Conservation (phyloP, 2,797 vertebrate species). For the Alca torda region DNA sequence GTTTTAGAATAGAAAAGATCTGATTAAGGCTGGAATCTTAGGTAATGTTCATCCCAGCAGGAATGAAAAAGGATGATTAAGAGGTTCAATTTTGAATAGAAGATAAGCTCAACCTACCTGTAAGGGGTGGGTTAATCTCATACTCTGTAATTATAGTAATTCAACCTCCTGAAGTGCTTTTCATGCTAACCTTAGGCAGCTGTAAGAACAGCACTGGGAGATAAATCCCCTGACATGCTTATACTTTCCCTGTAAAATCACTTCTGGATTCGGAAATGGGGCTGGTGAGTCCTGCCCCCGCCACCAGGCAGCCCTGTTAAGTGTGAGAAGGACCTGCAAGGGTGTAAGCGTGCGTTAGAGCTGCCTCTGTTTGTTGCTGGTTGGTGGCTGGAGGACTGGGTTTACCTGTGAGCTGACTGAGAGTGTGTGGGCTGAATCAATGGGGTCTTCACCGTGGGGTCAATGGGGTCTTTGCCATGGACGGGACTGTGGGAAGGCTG, state of each 20-base stretch:
- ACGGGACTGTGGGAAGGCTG: background rate
- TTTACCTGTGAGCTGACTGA: background rate
- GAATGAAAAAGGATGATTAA: constrained; percentile 57
- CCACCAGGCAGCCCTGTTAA: background rate
- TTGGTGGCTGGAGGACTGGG: background rate
- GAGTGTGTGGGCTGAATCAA: background rate
- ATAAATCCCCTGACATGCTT: background rate
- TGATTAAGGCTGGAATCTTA: constrained; percentile 56
- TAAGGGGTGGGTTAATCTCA: constrained; percentile 40
- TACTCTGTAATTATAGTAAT: constrained; percentile 54
- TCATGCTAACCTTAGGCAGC: constrained; percentile 18
- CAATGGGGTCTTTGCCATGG: background rate
- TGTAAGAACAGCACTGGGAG: background rate
- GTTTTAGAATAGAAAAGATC: constrained; percentile 39
- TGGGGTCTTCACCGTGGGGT: background rate
- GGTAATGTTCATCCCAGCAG: constrained; percentile 44
- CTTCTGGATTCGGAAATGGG: background rate
- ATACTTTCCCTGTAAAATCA: background rate
- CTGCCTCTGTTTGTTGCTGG: background rate
- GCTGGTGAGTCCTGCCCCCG: background rate
- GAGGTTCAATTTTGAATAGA: constrained; percentile 36
- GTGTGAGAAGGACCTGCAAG: background rate
- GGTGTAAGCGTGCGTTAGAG: background rate
- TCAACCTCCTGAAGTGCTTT: constrained; percentile 51
- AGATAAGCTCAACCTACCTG: constrained; percentile 28